phyloP scores from a whole-genome alignment of 2,888 invertebrate species.

The Sipha maydis region DNA sequence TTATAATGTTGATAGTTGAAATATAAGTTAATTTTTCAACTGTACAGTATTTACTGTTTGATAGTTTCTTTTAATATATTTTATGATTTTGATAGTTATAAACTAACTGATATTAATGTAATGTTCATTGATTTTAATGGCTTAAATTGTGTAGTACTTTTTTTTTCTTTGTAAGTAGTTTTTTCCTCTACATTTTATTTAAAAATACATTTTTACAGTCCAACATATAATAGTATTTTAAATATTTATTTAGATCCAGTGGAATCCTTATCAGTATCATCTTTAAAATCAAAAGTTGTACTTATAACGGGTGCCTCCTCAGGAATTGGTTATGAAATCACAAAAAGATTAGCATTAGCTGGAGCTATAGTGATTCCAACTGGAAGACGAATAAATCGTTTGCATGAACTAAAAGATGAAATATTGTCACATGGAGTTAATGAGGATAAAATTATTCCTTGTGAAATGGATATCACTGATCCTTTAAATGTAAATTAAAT shows the following conservation, averaged over 20 bases:
- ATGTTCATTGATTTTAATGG: no score
- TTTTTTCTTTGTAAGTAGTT: neutral
- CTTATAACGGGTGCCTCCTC: conserved; percentile 65
- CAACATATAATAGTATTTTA: neutral
- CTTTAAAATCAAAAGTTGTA: conserved; percentile 64
- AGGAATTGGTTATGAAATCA: conserved; percentile 65
- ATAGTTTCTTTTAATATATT: neutral
- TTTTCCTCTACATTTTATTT: no score
- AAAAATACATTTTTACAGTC: neutral
- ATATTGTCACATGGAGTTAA: conserved; percentile 42
- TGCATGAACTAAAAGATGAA: conserved; percentile 62
- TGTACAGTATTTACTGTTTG: no score
- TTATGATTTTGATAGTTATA: neutral
- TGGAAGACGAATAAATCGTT: conserved; percentile 64
- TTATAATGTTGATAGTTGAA: no score
- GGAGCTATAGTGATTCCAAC: conserved; percentile 65
- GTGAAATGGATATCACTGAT: conserved; percentile 64
- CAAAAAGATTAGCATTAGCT: conserved; percentile 63
- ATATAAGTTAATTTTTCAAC: no score
- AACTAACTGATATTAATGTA: no score
- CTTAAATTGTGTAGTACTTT: no score
- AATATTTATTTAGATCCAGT: conserved; percentile 20
- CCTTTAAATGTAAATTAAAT: conserved; percentile 63
- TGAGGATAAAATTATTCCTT: conserved; percentile 52
- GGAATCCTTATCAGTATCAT: neutral